Evolutionary conservation across 2,888 invertebrate species (phyloP).

Genomic region (Pimpla rufipes): DNA sequence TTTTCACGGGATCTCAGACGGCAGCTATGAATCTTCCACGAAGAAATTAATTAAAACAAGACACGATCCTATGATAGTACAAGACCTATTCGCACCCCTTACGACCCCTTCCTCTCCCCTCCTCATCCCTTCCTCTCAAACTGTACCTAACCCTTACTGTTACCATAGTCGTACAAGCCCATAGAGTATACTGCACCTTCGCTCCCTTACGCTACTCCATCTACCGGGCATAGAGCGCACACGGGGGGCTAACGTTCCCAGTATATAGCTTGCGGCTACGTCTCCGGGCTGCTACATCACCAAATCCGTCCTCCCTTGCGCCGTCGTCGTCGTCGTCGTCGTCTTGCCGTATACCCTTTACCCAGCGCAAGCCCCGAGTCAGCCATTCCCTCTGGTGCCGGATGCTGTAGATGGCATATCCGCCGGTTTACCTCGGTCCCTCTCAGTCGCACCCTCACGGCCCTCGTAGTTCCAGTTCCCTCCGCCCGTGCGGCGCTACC

Average conservation of each 20-base stretch:
- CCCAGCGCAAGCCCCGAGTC: conserved; percentile 68
- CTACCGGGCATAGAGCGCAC: conserved; percentile 17
- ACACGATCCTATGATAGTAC: conserved; percentile 51
- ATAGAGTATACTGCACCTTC: background rate
- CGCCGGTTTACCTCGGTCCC: conserved; percentile 60
- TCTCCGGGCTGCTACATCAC: conserved; percentile 74
- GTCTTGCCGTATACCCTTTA: conserved; percentile 71
- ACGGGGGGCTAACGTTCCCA: conserved; percentile 73
- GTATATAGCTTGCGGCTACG: conserved; percentile 76
- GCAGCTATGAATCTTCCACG: conserved; percentile 40
- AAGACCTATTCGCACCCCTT: conserved; percentile 52
- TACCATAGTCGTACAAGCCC: background rate
- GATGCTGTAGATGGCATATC: conserved; percentile 76
- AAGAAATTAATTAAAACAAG: conserved; percentile 67
- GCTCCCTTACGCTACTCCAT: conserved; percentile 11
- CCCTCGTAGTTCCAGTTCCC: no score
- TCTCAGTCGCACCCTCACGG: conserved; percentile 46
- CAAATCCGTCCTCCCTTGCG: conserved; percentile 75
- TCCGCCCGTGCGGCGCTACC: conserved; percentile 41
- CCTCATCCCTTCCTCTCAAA: background rate
- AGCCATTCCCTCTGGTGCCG: conserved; percentile 74
- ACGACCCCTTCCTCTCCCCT: background rate
- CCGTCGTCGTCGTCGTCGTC: conserved; percentile 61
- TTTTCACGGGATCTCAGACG: conserved; percentile 17
- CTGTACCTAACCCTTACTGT: no score